Conservation (phyloP, 2,797 vertebrate species). For the Leptatherina wallacei region DNA sequence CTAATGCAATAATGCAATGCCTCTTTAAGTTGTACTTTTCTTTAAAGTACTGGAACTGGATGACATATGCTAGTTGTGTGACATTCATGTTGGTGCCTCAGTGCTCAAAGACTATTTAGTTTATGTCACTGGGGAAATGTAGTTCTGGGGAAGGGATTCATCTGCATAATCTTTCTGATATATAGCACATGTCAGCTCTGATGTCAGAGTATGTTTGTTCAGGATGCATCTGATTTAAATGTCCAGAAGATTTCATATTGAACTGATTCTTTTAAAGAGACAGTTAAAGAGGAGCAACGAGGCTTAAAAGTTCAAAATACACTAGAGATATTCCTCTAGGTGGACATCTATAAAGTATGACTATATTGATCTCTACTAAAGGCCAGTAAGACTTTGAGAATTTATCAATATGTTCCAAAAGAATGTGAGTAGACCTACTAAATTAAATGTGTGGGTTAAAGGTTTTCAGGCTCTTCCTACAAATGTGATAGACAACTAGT, state of each 20-base stretch:
- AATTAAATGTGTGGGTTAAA: not conserved
- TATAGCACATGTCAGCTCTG: constrained; percentile 1
- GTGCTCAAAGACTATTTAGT: not conserved
- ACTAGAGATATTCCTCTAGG: constrained; percentile 19
- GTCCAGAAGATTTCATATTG: constrained; percentile 26
- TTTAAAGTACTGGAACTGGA: not conserved
- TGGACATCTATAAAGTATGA: constrained; percentile 11
- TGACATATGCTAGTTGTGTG: constrained; percentile 19
- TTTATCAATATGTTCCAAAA: not conserved
- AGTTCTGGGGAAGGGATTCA: constrained; percentile 5
- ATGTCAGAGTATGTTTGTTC: not conserved
- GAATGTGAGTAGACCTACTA: not conserved
- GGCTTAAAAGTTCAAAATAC: constrained; percentile 6
- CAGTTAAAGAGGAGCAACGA: constrained; percentile 12
- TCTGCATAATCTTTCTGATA: constrained; percentile 6
- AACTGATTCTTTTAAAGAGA: constrained; percentile 21
- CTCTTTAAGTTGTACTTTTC: constrained; percentile 6
- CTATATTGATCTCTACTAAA: not conserved
- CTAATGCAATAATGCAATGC: not conserved
- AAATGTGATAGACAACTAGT: not conserved
- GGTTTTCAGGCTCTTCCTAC: not conserved
- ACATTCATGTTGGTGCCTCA: not conserved
- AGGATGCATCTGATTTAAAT: constrained; percentile 15
- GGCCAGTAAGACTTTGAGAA: not conserved
- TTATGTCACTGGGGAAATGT: not conserved